Evolutionary conservation across 2,113 vertebrate genomes (phyloP).

Genomic region (Corvus moneduloides): DNA sequence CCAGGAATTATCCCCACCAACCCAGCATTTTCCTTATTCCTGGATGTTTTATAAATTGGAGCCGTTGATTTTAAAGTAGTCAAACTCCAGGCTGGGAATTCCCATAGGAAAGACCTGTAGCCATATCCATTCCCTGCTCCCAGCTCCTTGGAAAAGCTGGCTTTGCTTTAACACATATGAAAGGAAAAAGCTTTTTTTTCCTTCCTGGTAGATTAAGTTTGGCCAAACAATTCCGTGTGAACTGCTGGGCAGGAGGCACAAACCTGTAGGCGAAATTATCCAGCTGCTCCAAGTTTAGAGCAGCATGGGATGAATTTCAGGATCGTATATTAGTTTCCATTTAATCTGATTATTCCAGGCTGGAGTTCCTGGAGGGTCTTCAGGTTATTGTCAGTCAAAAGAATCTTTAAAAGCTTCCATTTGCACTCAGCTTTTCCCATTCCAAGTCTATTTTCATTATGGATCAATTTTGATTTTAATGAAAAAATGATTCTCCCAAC

Average conservation of each 20-base stretch:
- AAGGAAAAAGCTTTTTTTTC: conserved; percentile 1
- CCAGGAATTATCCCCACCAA: neutral
- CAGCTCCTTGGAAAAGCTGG: conserved; percentile 35
- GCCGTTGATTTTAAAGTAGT: neutral
- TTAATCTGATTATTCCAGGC: conserved; percentile 68
- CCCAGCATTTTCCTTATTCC: neutral
- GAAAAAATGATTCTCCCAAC: neutral
- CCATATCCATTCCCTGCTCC: neutral
- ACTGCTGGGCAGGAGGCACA: conserved; percentile 57
- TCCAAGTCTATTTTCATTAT: conserved; percentile 39
- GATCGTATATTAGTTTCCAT: conserved; percentile 56
- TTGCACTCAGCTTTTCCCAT: conserved; percentile 44
- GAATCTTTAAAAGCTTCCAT: conserved; percentile 59
- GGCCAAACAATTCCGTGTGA: conserved; percentile 64
- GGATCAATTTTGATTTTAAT: conserved; percentile 33
- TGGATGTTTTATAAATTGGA: neutral
- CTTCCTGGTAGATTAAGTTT: conserved; percentile 49
- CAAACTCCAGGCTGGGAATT: neutral
- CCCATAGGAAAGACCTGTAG: neutral
- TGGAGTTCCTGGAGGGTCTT: conserved; percentile 66
- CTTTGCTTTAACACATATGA: conserved; percentile 33
- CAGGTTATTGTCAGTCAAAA: conserved; percentile 68
- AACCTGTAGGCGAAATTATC: conserved; percentile 61
- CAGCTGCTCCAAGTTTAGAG: conserved; percentile 64
- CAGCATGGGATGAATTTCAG: conserved; percentile 65